These are phyloP conservation scores for Epinephelus fuscoguttatus DNA, from an alignment of 2,113 vertebrate genomes.

Conservation along the genomic window DNA sequence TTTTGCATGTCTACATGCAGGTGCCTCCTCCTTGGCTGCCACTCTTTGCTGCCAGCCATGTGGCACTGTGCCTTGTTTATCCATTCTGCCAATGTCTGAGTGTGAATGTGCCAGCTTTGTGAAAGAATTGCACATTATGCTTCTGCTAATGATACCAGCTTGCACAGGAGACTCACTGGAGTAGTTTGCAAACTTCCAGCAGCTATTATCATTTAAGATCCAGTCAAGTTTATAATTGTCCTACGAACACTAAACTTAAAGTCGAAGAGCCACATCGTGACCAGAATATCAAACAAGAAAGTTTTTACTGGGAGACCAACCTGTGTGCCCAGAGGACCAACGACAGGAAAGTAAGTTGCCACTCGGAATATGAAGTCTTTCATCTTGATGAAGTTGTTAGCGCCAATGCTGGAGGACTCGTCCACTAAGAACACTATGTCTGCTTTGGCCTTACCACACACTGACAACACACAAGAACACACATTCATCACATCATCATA, in stretches of 20 bases:
- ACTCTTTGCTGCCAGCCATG: not conserved
- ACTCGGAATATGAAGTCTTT: constrained; percentile 92
- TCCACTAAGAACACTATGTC: constrained; percentile 93
- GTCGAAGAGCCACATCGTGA: not conserved
- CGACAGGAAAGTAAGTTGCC: constrained; percentile 89
- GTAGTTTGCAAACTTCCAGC: constrained; percentile 15
- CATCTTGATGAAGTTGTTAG: constrained; percentile 89
- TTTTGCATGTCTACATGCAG: not conserved
- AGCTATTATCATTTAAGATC: constrained; percentile 26
- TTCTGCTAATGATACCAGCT: constrained; percentile 3
- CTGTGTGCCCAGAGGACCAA: constrained; percentile 89
- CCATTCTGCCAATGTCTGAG: constrained; percentile 19
- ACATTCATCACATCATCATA: not conserved
- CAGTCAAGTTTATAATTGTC: constrained; percentile 1
- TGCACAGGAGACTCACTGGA: not conserved
- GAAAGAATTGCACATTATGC: constrained; percentile 22
- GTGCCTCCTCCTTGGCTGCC: not conserved
- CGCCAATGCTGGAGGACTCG: constrained; percentile 92
- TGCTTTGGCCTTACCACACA: constrained; percentile 87
- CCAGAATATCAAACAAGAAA: not conserved
- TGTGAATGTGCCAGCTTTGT: constrained; percentile 2
- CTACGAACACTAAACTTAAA: not conserved
- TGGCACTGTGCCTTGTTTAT: not conserved
- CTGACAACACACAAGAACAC: constrained; percentile 76
- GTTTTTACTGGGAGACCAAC: constrained; percentile 64